These are phyloP conservation scores for Neogobius melanostomus DNA, from an alignment of 2,113 vertebrate species.

Conservation along the genomic window DNA sequence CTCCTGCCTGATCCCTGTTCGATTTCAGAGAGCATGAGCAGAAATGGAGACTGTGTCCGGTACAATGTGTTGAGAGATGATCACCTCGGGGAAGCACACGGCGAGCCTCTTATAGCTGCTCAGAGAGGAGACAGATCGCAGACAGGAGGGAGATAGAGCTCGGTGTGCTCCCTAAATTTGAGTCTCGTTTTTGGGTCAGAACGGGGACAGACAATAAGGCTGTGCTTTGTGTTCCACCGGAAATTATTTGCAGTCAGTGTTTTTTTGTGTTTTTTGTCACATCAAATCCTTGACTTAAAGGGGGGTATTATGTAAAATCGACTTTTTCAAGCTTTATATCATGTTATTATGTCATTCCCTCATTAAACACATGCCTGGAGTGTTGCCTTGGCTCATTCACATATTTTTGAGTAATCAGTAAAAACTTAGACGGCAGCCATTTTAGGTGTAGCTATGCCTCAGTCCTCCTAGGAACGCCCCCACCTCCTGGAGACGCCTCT, in stretches of 20 bases:
- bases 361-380: too few relatives aligned
- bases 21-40: constrained; percentile 31
- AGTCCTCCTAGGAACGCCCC: too few relatives aligned
- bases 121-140: constrained; percentile 19
- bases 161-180: not conserved
- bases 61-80: constrained; percentile 57
- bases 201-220: not conserved
- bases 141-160: not conserved
- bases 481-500: too few relatives aligned
- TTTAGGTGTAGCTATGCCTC: too few relatives aligned
- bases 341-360: too few relatives aligned
- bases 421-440: too few relatives aligned
- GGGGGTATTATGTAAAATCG: too few relatives aligned
- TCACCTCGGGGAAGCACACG: constrained; percentile 52
- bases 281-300: too few relatives aligned
- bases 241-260: not conserved
- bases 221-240: not conserved
- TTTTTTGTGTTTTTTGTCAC: too few relatives aligned
- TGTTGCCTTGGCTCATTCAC: too few relatives aligned
- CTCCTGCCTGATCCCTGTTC: constrained; percentile 22
- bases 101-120: constrained; percentile 27
- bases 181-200: not conserved
- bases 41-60: constrained; percentile 27
- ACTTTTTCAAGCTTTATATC: too few relatives aligned
- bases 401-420: too few relatives aligned